Percentiles rank a stretch among this genome's conserved stretches.
These are phyloP conservation scores for Pomphorhynchus laevis DNA, from an alignment of 1,140 invertebrate genomes.

Conservation along the genomic window DNA sequence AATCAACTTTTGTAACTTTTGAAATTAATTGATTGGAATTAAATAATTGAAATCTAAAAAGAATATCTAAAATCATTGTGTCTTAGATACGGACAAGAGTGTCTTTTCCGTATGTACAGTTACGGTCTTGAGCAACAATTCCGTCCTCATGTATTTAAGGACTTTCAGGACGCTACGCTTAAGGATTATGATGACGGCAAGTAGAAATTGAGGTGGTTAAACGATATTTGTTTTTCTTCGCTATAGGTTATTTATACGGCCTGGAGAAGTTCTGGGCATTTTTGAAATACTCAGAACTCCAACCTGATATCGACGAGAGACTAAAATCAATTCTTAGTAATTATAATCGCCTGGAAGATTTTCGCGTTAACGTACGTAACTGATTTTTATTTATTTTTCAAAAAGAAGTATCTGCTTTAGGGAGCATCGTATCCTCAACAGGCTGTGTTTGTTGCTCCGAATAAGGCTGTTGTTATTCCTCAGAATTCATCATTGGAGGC, in stretches of 20 bases:
- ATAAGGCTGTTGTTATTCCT: no score
- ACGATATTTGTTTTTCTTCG: background rate
- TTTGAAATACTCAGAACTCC: slow-evolving; percentile 29
- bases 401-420: no score
- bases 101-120: slow-evolving; percentile 85
- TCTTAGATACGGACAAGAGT: slow-evolving; percentile 40
- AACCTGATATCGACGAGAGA: slow-evolving; percentile 32
- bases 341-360: slow-evolving; percentile 75
- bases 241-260: slow-evolving; percentile 57
- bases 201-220: slow-evolving; percentile 10
- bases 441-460: no score
- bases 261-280: slow-evolving; percentile 97
- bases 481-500: no score
- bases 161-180: slow-evolving; percentile 72
- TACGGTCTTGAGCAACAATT: slow-evolving; percentile 85
- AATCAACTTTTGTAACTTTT: no score
- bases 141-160: slow-evolving; percentile 50
- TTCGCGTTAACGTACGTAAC: slow-evolving; percentile 24
- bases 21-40: no score
- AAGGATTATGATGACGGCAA: slow-evolving; percentile 48
- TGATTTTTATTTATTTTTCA: no score
- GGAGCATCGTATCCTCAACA: no score
- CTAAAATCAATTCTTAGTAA: slow-evolving; percentile 41
- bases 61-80: background rate
- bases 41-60: slow-evolving; percentile 11